Evolutionary conservation across 2,113 vertebrate species (phyloP), one percentile per base, ranked within the genome.

Genomic region (Saguinus midas): DNA sequence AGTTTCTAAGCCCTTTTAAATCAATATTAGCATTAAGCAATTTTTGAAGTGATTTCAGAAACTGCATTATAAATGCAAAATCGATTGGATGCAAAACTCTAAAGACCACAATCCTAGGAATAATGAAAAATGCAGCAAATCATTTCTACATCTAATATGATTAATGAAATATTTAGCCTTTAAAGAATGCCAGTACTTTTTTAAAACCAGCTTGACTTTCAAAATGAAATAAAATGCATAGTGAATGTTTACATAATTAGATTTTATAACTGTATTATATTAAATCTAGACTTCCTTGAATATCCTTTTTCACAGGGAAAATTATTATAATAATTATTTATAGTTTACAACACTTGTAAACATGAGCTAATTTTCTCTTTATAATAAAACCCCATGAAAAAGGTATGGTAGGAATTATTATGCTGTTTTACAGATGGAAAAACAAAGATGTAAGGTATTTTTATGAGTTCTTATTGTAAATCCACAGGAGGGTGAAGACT

Each of bases 21-120:
- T 90, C 88, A 98, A 43, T 98, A 91, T 96, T 96, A 98, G 97
- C 86, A 96, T 92, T 92, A 90, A 97, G 58, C 95, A 98, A 97
- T 94, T 98, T 82, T 94, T 97, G 48, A 95, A 85, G 82, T 57
- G 85, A 97, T 91, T 97, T 97, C 82, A 97, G 96, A 97, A 97
- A 91, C 45, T 14, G 0, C 90, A 97, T 97, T 35, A 98, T 95
- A 97, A 98, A 96, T 93, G 91, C 66, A 98, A 97, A 95, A 89
- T 86, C 73, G 94, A 45, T 48, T 87, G 58, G 85, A 97, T 91
- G 45, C n/a, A 96, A 94, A 95, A 81, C 23, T 50, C 35, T 50
- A 95, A 96, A 95, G 57, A 91, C 29, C 75, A 98, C 72, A 70
- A 95, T 90, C 17, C 70, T 8, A 86, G n/a, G 90, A 75, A 95